Evolutionary conservation across 1,140 invertebrate genomes (phyloP).

Genomic region (Chrysomallon squamiferum): DNA sequence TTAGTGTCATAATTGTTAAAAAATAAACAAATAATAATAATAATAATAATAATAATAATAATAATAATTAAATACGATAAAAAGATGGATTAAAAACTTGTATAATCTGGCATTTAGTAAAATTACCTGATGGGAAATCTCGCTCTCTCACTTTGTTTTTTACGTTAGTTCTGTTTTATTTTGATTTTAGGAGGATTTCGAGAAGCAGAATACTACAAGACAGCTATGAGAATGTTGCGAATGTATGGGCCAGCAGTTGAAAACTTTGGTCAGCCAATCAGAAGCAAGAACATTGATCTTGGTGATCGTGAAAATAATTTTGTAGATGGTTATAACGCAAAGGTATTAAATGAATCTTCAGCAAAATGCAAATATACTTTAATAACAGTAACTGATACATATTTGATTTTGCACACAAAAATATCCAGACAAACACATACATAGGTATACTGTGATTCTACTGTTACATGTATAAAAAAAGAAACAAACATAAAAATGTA

Average conservation of each 20-base stretch:
- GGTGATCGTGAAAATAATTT: conserved; percentile 8
- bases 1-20: too few relatives aligned
- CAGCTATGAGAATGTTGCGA: conserved; percentile 17
- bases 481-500: not conserved
- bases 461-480: not conserved
- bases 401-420: not conserved
- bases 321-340: conserved; percentile 18
- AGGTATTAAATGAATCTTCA: too few relatives aligned
- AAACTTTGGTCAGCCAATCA: conserved; percentile 24
- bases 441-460: not conserved
- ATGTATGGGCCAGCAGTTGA: conserved; percentile 24
- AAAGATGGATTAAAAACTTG: too few relatives aligned
- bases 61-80: too few relatives aligned
- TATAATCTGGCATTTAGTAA: too few relatives aligned
- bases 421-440: conserved; percentile 2
- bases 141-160: too few relatives aligned
- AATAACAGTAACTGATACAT: not conserved
- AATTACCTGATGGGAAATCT: too few relatives aligned
- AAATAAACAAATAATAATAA: too few relatives aligned
- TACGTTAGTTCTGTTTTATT: too few relatives aligned
- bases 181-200: conserved; percentile 20
- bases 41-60: too few relatives aligned
- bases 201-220: conserved; percentile 20
- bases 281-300: conserved; percentile 11
- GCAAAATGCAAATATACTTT: not conserved